A percentile compares a stretch with the other conserved stretches of the same genome.
These are phyloP conservation scores for Standfussiana lucernea DNA, from an alignment of 2,888 invertebrate genomes.

Conservation along the genomic window DNA sequence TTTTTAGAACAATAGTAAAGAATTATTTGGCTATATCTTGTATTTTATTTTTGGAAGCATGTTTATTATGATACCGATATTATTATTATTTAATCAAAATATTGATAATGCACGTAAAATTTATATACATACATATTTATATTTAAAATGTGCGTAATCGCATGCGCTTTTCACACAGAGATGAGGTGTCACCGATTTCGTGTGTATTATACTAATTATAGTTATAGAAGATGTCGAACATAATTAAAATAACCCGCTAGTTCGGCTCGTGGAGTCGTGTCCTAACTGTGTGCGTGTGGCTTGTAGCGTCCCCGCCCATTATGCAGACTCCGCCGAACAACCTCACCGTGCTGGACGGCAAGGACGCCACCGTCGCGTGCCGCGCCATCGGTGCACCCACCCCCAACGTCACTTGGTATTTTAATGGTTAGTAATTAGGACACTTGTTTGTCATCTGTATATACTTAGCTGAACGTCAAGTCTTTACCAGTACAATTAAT, in stretches of 20 bases:
- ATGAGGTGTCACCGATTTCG: constrained; percentile 42
- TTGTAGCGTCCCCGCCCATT: constrained; percentile 96
- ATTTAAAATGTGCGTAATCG: constrained; percentile 25
- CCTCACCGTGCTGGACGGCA: constrained; percentile 97
- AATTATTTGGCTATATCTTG: not conserved
- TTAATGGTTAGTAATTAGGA: constrained; percentile 93
- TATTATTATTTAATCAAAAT: not conserved
- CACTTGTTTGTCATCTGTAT: constrained; percentile 7
- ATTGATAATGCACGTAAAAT: constrained; percentile 1
- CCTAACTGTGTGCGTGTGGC: constrained; percentile 87
- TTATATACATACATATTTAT: not conserved
- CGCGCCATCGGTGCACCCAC: constrained; percentile 97
- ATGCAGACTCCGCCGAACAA: constrained; percentile 96
- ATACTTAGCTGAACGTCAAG: not conserved
- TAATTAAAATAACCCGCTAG: constrained; percentile 67
- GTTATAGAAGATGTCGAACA: constrained; percentile 27
- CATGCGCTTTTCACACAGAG: constrained; percentile 59
- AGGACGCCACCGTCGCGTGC: constrained; percentile 97
- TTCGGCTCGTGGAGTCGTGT: constrained; percentile 61
- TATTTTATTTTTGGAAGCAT: constrained; percentile 39
- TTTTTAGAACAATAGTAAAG: constrained; percentile 4
- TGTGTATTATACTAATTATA: constrained; percentile 48
- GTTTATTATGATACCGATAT: not conserved
- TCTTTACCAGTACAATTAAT: not conserved
- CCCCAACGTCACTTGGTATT: constrained; percentile 97